Conservation (phyloP, 2,113 vertebrate species). For the Boulengerochromis microlepis region DNA sequence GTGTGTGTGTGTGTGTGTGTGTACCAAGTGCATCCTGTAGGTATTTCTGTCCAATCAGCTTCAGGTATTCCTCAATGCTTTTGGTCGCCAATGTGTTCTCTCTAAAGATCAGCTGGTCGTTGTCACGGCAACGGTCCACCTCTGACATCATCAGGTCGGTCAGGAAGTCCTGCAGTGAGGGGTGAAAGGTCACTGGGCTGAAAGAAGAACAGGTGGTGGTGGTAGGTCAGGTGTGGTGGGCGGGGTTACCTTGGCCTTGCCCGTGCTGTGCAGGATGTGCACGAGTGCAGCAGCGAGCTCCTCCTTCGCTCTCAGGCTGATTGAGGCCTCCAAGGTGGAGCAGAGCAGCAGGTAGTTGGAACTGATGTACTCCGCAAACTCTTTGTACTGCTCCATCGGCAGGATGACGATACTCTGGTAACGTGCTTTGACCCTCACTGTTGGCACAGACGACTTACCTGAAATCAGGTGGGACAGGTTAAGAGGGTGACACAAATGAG, state of each 20-base stretch:
- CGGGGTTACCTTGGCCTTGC: constrained; percentile 82
- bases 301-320: constrained; percentile 93
- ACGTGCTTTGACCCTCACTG: constrained; percentile 89
- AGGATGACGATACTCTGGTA: constrained; percentile 94
- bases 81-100: constrained; percentile 96
- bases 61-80: constrained; percentile 95
- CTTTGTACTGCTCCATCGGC: constrained; percentile 98
- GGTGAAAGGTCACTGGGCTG: neutral
- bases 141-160: constrained; percentile 99
- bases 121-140: constrained; percentile 96
- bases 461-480: neutral
- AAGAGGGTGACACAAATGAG: neutral
- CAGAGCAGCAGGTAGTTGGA: constrained; percentile 95
- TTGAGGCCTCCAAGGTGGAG: constrained; percentile 82
- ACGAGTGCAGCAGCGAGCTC: constrained; percentile 90
- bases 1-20: neutral
- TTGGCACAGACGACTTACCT: constrained; percentile 69
- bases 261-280: constrained; percentile 97
- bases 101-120: constrained; percentile 96
- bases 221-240: neutral
- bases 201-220: neutral
- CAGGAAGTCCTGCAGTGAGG: constrained; percentile 85
- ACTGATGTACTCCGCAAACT: constrained; percentile 96
- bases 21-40: constrained; percentile 95
- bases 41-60: constrained; percentile 98